These are phyloP conservation scores for Clarias magur DNA, from an alignment of 2,113 vertebrate genomes.

Conservation along the genomic window DNA sequence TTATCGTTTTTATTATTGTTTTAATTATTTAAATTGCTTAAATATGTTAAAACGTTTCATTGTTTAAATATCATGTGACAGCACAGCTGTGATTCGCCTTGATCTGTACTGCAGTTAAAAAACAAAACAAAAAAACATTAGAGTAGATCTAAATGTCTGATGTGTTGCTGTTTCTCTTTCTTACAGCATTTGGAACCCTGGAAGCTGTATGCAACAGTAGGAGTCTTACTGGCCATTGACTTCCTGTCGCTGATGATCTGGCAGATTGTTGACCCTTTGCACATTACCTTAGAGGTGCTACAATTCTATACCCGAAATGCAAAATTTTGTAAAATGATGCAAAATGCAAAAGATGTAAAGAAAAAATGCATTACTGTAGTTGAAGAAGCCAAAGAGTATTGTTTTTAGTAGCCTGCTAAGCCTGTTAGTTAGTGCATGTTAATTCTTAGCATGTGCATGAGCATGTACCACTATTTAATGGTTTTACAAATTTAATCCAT, in stretches of 20 bases:
- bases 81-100: background rate
- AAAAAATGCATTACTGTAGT: background rate
- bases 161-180: constrained; percentile 22
- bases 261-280: constrained; percentile 92
- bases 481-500: too few species aligned
- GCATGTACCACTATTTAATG: too few species aligned
- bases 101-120: background rate
- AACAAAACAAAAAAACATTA: background rate
- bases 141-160: background rate
- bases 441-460: too few species aligned
- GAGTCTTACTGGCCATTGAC: constrained; percentile 85
- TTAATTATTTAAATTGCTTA: too few species aligned
- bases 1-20: too few species aligned
- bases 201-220: constrained; percentile 91
- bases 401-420: background rate
- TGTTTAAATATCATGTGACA: background rate
- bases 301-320: background rate
- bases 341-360: background rate
- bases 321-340: background rate
- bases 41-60: background rate
- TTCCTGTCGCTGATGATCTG: constrained; percentile 86
- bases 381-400: background rate
- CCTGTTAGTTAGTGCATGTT: background rate
- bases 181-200: constrained; percentile 89
- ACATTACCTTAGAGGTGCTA: constrained; percentile 89